Conservation (phyloP, 2,888 invertebrate species). For the Melanostoma mellinum region DNA sequence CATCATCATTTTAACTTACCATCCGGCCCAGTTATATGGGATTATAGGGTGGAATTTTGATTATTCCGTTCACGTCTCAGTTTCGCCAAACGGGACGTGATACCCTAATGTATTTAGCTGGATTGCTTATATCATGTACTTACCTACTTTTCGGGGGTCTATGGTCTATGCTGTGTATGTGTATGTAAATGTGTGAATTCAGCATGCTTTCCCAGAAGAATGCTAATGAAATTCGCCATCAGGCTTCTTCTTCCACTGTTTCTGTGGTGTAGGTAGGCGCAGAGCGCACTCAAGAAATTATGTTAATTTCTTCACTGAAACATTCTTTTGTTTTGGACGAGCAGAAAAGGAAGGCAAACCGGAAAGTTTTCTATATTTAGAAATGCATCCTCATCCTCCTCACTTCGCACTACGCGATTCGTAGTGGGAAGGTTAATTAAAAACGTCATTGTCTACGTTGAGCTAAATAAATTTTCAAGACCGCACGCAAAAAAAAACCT, state of each 20-base stretch:
- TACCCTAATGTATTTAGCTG: conserved; percentile 65
- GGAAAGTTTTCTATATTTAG: conserved; percentile 42
- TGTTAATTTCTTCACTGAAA: conserved; percentile 38
- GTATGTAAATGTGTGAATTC: conserved; percentile 36
- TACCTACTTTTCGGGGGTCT: conserved; percentile 38
- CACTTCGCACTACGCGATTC: neutral
- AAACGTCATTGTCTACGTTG: conserved; percentile 43
- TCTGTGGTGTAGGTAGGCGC: neutral
- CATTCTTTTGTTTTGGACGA: neutral
- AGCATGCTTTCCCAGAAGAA: conserved; percentile 49
- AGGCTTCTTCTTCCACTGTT: conserved; percentile 10
- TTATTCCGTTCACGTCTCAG: conserved; percentile 65
- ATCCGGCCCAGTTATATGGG: neutral
- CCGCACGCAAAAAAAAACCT: conserved; percentile 10
- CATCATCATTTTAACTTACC: conserved; percentile 14
- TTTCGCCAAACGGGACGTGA: conserved; percentile 65
- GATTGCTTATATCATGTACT: conserved; percentile 65
- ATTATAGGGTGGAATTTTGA: conserved; percentile 54
- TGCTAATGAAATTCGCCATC: conserved; percentile 62
- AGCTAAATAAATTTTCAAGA: conserved; percentile 29
- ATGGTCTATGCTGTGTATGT: neutral
- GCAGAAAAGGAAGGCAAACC: neutral
- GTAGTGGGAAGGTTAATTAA: conserved; percentile 11
- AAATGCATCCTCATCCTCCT: conserved; percentile 48
- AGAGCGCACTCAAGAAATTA: conserved; percentile 35